A percentile compares a stretch with the other conserved stretches of the same genome.
Conservation (phyloP, 2,888 invertebrate species). For the Antitype chi region DNA sequence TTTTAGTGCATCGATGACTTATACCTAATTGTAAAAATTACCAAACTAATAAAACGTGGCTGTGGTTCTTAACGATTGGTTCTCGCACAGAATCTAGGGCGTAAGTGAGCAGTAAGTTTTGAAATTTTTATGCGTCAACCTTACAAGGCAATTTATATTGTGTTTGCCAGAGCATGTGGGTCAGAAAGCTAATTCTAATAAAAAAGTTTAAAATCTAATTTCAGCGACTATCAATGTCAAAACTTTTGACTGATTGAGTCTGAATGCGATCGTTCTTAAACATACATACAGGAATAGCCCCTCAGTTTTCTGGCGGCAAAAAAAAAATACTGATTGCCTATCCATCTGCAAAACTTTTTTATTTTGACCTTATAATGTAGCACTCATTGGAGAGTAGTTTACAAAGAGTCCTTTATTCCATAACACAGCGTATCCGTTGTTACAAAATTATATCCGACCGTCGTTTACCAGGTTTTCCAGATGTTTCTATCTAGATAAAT, state of each 20-base stretch:
- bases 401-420: conserved; percentile 4
- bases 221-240: neutral
- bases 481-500: conserved; percentile 44
- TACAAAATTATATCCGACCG: conserved; percentile 15
- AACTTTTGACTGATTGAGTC: neutral
- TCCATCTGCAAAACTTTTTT: neutral
- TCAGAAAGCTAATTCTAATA: neutral
- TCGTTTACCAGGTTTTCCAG: conserved; percentile 23
- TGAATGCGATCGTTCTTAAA: neutral
- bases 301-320: too few species aligned
- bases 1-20: too few species aligned
- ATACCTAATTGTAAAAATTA: neutral
- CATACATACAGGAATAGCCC: neutral
- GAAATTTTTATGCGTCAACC: neutral
- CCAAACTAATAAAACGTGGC: too few species aligned
- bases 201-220: neutral
- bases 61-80: neutral
- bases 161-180: neutral
- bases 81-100: too few species aligned
- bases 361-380: neutral
- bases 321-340: too few species aligned
- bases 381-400: neutral
- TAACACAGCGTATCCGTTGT: neutral
- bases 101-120: neutral
- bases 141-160: too few species aligned